Evolutionary conservation across 2,113 vertebrate genomes (phyloP).

Genomic region (Turnix velox): DNA sequence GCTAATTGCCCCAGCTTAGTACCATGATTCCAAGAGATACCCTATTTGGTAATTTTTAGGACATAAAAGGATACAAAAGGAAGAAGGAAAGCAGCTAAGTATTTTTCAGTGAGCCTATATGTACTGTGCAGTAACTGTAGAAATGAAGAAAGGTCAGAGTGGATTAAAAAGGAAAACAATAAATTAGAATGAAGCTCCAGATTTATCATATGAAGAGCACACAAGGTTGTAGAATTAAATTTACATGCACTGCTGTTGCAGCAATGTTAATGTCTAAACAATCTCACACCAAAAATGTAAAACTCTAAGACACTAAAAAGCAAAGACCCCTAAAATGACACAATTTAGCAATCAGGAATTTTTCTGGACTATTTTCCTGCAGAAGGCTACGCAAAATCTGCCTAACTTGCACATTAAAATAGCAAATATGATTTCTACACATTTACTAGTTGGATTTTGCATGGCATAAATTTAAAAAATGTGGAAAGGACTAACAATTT

Average conservation of each 20-base stretch:
- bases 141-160: not conserved
- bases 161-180: not conserved
- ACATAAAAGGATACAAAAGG: not conserved
- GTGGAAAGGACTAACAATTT: not conserved
- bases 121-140: not conserved
- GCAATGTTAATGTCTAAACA: not conserved
- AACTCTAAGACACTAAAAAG: not conserved
- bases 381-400: not conserved
- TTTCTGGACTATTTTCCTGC: not conserved
- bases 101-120: not conserved
- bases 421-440: not conserved
- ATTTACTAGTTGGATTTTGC: not conserved
- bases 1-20: not conserved
- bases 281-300: not conserved
- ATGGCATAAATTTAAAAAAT: not conserved
- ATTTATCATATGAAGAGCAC: not conserved
- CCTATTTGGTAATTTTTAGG: not conserved
- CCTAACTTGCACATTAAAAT: not conserved
- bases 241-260: not conserved
- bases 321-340: not conserved
- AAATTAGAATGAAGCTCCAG: not conserved
- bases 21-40: not conserved
- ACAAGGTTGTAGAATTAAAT: not conserved
- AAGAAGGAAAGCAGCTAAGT: not conserved
- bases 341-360: not conserved